Evolutionary conservation across 2,113 vertebrate genomes (phyloP), one percentile per base, ranked within the genome.

Genomic region (Pygathrix nemaeus): DNA sequence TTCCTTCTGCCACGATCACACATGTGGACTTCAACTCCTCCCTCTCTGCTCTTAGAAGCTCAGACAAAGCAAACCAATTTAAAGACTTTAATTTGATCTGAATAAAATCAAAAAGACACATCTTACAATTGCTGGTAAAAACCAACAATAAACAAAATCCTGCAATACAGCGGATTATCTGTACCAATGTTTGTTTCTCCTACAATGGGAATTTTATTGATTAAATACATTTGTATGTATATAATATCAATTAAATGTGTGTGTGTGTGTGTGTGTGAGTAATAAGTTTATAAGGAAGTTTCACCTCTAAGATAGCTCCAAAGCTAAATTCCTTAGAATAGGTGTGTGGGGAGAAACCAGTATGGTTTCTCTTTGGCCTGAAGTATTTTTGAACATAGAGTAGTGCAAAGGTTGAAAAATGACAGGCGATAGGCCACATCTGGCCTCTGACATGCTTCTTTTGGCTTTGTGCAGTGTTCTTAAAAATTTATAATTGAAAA

Each of bases 11-110:
- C 27, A 52, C 78, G 82, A 35, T 73, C 35, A 35, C 3, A 18
- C 38, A 14, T 4, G 12, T 61, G 52, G 48, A n/a, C 57, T 40
- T 88, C 57, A 16, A 3, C 23, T 45, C 55, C 76, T 90, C n/a
- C 72, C 32, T 85, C 75, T 38, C 45, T 81, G 80, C 64, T 94
- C 30, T 73, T 79, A 92, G 55, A 76, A 27, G 2, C 55, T 93
- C 80, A 83, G 68, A 75, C n/a, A 80, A 88, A 84, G 88, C 59
- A 88, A 97, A 88, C 16, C 11, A 6, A 75, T 93, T 70, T 94
- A 61, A 84, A 68, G 52, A 84, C 88, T 88, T 85, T 88, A 21
- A 81, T 61, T 57, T 38, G 90, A 78, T 20, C 7, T 81, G n/a
- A 85, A 59, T 82, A 90, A 92, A 90, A 90, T 70, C 70, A 70